Evolutionary conservation across 2,888 invertebrate genomes (phyloP).

Genomic region (Cheiracanthium punctorium): DNA sequence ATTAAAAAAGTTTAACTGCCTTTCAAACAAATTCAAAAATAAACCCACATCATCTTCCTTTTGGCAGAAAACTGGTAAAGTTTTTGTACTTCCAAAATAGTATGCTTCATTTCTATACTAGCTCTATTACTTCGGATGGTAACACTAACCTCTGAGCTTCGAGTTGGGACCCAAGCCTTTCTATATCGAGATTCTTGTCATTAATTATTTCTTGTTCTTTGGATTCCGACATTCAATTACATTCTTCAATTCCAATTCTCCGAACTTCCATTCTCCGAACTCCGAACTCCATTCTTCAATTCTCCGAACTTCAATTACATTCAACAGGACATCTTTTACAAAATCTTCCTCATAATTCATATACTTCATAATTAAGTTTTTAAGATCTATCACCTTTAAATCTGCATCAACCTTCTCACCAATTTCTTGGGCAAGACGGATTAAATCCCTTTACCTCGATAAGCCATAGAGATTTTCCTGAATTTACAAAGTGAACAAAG

Average conservation of each 20-base stretch:
- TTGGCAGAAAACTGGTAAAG: not conserved
- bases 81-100: not conserved
- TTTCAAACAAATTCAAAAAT: constrained; percentile 1
- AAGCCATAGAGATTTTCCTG: too few species aligned
- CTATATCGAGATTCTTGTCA: not conserved
- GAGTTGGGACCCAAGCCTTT: not conserved
- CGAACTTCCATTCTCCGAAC: too few species aligned
- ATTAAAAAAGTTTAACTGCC: not conserved
- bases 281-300: too few species aligned
- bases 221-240: not conserved
- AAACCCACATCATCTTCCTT: not conserved
- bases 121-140: not conserved
- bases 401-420: too few species aligned
- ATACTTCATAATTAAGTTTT: not conserved
- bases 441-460: too few species aligned
- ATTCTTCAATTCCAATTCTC: not conserved
- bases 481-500: too few species aligned
- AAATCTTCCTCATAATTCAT: not conserved
- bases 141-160: not conserved
- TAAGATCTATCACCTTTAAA: too few species aligned
- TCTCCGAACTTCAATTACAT: too few species aligned
- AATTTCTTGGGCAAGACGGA: too few species aligned
- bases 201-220: not conserved
- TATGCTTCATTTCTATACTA: not conserved
- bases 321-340: not conserved